These are phyloP conservation scores for Nematopogon swammerdamellus DNA, from an alignment of 2,888 invertebrate species.

Conservation along the genomic window DNA sequence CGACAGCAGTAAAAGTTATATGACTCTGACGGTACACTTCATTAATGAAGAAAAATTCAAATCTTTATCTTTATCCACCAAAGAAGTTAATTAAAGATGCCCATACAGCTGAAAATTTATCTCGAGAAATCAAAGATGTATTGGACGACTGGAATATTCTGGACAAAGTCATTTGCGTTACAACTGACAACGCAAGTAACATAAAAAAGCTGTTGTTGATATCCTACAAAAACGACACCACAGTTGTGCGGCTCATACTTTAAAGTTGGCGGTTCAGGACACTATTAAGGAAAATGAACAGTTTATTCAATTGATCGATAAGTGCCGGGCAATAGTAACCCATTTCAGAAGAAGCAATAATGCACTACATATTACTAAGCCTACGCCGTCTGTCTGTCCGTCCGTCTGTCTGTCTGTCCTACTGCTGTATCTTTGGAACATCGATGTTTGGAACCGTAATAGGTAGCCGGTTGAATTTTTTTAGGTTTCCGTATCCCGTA, in stretches of 20 bases:
- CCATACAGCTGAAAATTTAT: slow-evolving; percentile 2
- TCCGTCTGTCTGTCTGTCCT: too few species aligned
- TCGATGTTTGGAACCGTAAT: too few species aligned
- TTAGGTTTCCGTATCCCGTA: too few species aligned
- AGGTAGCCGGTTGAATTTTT: too few species aligned
- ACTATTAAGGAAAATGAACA: slow-evolving; percentile 3
- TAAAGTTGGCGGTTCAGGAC: slow-evolving; percentile 5
- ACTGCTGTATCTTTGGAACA: too few species aligned
- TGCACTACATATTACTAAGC: slow-evolving; percentile 6
- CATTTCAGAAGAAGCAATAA: slow-evolving; percentile 9
- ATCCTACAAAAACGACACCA: slow-evolving; percentile 7
- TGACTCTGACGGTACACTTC: slow-evolving; percentile 4
- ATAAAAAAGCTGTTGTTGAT: slow-evolving; percentile 6
- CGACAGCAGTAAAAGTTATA: slow-evolving; percentile 1
- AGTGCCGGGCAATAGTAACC: slow-evolving; percentile 8
- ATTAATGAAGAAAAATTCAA: slow-evolving; percentile 8
- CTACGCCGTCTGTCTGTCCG: too few species aligned
- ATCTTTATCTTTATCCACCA: slow-evolving; percentile 7
- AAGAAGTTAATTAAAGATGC: slow-evolving; percentile 6
- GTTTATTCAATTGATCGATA: slow-evolving; percentile 6
- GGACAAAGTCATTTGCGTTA: slow-evolving; percentile 10
- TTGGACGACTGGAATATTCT: slow-evolving; percentile 11
- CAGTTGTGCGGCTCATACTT: slow-evolving; percentile 8
- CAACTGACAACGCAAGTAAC: slow-evolving; percentile 9
- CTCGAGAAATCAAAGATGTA: slow-evolving; percentile 8